Percentiles rank a stretch among this genome's conserved stretches.
phyloP scores from a whole-genome alignment of 2,797 vertebrate genomes.

The Lutjanus argentimaculatus region DNA sequence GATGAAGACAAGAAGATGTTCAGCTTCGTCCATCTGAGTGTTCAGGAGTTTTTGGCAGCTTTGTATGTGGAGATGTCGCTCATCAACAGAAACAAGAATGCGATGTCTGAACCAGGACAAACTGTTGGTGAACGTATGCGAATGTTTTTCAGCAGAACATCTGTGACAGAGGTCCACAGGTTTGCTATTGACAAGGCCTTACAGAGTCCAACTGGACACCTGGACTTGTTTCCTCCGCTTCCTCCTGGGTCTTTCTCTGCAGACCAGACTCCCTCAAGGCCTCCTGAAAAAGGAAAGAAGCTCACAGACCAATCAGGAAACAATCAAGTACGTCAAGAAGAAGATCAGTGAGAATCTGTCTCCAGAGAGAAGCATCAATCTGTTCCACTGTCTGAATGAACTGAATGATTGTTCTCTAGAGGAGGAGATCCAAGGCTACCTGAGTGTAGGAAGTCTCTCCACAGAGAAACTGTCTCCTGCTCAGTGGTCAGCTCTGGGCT shows the following conservation, averaged over 20 bases:
- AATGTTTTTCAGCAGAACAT: neutral
- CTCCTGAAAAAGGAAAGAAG: constrained; percentile 10
- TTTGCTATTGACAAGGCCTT: constrained; percentile 35
- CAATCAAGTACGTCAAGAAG: neutral
- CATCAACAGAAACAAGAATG: neutral
- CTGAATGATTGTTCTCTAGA: constrained; percentile 28
- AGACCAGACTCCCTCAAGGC: constrained; percentile 4
- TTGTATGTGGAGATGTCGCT: constrained; percentile 21
- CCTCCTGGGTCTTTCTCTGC: constrained; percentile 44
- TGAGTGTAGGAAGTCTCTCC: constrained; percentile 38
- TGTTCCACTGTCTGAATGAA: constrained; percentile 46
- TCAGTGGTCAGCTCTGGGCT: constrained; percentile 52
- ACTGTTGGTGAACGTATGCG: rapidly evolving
- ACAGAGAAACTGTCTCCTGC: constrained; percentile 16
- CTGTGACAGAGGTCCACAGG: neutral
- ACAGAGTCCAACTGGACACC: constrained; percentile 34
- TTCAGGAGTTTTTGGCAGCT: constrained; percentile 56
- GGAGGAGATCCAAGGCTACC: constrained; percentile 35
- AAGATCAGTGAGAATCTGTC: constrained; percentile 9
- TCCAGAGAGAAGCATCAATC: constrained; percentile 39
- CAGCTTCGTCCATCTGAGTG: constrained; percentile 49
- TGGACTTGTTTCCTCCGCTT: constrained; percentile 60
- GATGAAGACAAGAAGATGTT: constrained; percentile 26
- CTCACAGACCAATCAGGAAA: neutral
- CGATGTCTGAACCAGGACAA: neutral